Base-by-base conservation (phyloP, 1,140 invertebrate genomes). In the Lamellibrachia luymesi region DNA sequence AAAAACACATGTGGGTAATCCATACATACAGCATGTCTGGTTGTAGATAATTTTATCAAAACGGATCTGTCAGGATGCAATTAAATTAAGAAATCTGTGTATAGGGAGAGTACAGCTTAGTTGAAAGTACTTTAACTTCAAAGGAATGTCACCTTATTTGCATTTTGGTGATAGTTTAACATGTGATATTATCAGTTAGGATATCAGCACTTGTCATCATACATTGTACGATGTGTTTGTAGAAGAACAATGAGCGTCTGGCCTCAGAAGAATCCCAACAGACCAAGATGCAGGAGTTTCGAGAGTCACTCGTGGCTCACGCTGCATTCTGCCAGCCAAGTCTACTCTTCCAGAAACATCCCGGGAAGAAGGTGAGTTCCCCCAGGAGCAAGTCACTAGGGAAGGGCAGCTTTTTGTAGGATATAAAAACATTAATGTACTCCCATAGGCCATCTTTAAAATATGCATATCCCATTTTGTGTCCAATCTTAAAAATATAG, bases 271-370 rank as follows among this genome's bases (percentile, higher is more conserved):
- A 93, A 93, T 94, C 93, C 51, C 95, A 95, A 92, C 94, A 94
- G 50, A 92, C 93, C n/a, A 94, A 94, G 2, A 94, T 94, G 0
- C 95, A 95, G 93, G 95, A 96, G 93, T 95, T 96, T 50, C 89
- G 94, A 22, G 95, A 95, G 93, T 93, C 95, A 13, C 93, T 95
- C 0, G 91, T 94, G 25, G 95, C 95, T 10, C 95, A 96, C 93
- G 94, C 95, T 52, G 64, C 92, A 13, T 92, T 94, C 52, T 93
- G 93, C 22, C 93, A 94, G 91, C 95, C 95, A 4, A 92, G 92
- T 7, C 94, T 95, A 90, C 93, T 95, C 49, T 95, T 95, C 94
- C 94, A 95, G 93, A 93, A 94, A 25, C 95, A 95, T 90, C 27
- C 91, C 51, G 95, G 95, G 2, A 93, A 90, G 92, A 95, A 95